Evolutionary conservation across 2,888 invertebrate genomes (phyloP).

Genomic region (Ophonus ardosiacus): DNA sequence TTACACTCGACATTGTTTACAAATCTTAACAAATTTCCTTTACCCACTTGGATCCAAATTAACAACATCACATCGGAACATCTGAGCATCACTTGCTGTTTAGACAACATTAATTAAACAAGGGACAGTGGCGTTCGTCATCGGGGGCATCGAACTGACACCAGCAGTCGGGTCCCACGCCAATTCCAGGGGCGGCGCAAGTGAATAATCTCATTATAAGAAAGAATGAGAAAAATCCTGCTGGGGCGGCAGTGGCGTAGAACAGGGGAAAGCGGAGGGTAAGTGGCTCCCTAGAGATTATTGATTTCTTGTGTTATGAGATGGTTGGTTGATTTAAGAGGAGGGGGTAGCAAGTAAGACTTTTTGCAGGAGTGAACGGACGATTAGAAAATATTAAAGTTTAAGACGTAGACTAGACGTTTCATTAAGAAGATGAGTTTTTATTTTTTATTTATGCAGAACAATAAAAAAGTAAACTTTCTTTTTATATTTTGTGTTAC

Average conservation of each 20-base stretch:
- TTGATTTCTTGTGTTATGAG: conserved; percentile 43
- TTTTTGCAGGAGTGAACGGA: neutral
- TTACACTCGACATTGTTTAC: neutral
- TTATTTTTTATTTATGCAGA: neutral
- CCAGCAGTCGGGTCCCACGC: conserved; percentile 3
- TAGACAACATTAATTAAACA: conserved; percentile 40
- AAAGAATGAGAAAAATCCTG: conserved; percentile 19
- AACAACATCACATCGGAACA: neutral
- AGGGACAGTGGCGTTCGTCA: conserved; percentile 20
- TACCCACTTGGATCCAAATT: conserved; percentile 27
- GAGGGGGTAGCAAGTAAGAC: neutral
- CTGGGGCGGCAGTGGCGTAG: neutral
- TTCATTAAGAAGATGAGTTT: neutral
- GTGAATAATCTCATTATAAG: conserved; percentile 31
- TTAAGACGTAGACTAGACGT: neutral
- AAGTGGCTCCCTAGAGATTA: conserved; percentile 38
- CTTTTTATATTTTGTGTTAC: neutral
- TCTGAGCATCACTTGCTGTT: conserved; percentile 21
- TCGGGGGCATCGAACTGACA: conserved; percentile 15
- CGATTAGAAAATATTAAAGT: neutral
- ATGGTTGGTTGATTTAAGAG: neutral
- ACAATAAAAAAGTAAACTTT: neutral
- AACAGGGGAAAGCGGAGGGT: neutral
- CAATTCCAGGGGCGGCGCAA: conserved; percentile 17
- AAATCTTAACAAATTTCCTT: neutral